Conservation (phyloP, 2,113 vertebrate species). For the Gracilinanus agilis region DNA sequence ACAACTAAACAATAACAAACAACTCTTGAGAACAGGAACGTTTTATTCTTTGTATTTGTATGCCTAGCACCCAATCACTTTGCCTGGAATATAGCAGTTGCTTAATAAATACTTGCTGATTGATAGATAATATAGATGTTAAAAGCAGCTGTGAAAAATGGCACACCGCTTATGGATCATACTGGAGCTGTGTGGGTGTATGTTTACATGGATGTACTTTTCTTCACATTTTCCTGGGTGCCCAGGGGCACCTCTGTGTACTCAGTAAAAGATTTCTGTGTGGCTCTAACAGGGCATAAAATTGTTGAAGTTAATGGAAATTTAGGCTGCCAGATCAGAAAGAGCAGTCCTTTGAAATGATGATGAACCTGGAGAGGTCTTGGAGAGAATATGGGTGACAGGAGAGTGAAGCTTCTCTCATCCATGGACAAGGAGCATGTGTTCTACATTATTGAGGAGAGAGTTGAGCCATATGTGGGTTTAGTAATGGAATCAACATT, state of each 20-base stretch:
- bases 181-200: not conserved
- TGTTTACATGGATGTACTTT: not conserved
- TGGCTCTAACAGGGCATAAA: not conserved
- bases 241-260: not conserved
- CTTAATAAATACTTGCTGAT: not conserved
- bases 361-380: not conserved
- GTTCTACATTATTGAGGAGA: not conserved
- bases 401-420: not conserved
- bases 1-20: no score
- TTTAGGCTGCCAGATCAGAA: not conserved
- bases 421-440: not conserved
- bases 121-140: not conserved
- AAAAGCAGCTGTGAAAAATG: not conserved
- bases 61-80: not conserved
- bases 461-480: not conserved
- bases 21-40: not conserved
- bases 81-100: not conserved
- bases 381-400: slow-evolving; percentile 3
- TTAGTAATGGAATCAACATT: slow-evolving; percentile 8
- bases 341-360: not conserved
- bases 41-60: not conserved
- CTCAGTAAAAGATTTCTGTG: not conserved
- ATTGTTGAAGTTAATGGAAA: not conserved
- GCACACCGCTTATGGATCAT: not conserved
- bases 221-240: not conserved